Evolutionary conservation across 64 coral and sea anemone genomes (phyloP).

Genomic region (Porites australiensis): DNA sequence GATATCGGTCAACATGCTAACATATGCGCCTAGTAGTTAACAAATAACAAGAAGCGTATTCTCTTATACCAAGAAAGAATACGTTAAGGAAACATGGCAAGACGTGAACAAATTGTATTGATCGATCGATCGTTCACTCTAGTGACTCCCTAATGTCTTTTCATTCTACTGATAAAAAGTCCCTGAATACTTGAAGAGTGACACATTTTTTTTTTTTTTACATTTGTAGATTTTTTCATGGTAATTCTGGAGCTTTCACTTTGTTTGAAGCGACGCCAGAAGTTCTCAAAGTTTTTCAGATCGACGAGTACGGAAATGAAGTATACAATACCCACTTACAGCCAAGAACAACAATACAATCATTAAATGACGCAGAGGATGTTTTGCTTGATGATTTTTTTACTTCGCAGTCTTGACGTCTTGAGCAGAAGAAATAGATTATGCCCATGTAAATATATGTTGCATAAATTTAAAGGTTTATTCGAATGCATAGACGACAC

Average conservation of each 20-base stretch:
- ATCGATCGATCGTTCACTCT: too few species aligned
- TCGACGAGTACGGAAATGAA: conserved; percentile 29
- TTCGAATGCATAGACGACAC: too few species aligned
- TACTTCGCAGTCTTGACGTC: conserved; percentile 2
- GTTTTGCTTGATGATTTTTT: conserved; percentile 34
- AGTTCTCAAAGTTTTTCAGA: conserved; percentile 26
- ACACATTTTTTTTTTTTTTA: not conserved
- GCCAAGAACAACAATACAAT: not conserved
- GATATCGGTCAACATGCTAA: too few species aligned
- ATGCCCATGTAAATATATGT: not conserved
- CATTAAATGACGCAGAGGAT: conserved; percentile 11
- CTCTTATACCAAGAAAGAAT: too few species aligned
- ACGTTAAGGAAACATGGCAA: too few species aligned
- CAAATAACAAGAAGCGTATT: too few species aligned
- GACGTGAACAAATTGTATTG: too few species aligned
- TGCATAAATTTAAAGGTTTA: too few species aligned
- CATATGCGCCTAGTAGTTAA: too few species aligned
- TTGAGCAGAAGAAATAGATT: not conserved
- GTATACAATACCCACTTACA: conserved; percentile 25
- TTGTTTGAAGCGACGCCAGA: conserved; percentile 41
- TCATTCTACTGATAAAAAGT: too few species aligned
- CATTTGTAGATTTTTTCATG: conserved; percentile 41
- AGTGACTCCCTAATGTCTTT: too few species aligned
- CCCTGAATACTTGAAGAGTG: too few species aligned
- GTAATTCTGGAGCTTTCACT: conserved; percentile 49